Percentiles rank a stretch among this genome's conserved stretches.
Evolutionary conservation across 2,797 vertebrate species (phyloP).

Genomic region (Pangasius krempfi): DNA sequence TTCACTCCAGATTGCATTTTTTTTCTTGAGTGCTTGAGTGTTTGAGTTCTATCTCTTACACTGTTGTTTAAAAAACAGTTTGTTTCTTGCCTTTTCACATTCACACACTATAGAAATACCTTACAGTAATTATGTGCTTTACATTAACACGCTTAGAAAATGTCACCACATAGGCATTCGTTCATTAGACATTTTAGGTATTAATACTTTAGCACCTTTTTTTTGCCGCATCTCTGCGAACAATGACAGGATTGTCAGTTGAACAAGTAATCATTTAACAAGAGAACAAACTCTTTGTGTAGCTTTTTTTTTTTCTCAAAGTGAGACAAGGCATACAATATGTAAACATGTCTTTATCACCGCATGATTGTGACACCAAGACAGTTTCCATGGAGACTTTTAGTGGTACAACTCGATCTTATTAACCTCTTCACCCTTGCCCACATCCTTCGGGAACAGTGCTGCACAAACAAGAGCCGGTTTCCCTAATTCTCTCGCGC

Average conservation of each 20-base stretch:
- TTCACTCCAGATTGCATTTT: not conserved
- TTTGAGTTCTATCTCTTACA: not conserved
- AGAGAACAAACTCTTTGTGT: slow-evolving; percentile 19
- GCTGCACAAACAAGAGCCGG: slow-evolving; percentile 46
- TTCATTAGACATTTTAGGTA: not conserved
- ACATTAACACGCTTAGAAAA: not conserved
- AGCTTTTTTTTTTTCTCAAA: slow-evolving; percentile 32
- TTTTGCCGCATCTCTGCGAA: not conserved
- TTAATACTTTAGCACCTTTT: not conserved
- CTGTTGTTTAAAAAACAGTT: not conserved
- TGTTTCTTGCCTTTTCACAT: not conserved
- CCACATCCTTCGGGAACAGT: slow-evolving; percentile 46
- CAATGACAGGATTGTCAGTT: slow-evolving; percentile 5
- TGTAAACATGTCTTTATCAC: slow-evolving; percentile 59
- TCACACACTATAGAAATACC: not conserved
- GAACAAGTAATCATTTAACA: slow-evolving; percentile 19
- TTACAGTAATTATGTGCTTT: not conserved
- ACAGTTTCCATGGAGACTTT: slow-evolving; percentile 62
- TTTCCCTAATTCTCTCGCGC: slow-evolving; percentile 44
- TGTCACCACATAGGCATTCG: not conserved
- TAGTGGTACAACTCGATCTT: slow-evolving; percentile 58
- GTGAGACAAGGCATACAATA: slow-evolving; percentile 46
- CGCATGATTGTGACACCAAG: slow-evolving; percentile 46
- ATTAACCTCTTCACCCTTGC: slow-evolving; percentile 60
- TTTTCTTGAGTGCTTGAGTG: not conserved